Base-by-base conservation (phyloP, 2,113 vertebrate species). In the Octodon degus region DNA sequence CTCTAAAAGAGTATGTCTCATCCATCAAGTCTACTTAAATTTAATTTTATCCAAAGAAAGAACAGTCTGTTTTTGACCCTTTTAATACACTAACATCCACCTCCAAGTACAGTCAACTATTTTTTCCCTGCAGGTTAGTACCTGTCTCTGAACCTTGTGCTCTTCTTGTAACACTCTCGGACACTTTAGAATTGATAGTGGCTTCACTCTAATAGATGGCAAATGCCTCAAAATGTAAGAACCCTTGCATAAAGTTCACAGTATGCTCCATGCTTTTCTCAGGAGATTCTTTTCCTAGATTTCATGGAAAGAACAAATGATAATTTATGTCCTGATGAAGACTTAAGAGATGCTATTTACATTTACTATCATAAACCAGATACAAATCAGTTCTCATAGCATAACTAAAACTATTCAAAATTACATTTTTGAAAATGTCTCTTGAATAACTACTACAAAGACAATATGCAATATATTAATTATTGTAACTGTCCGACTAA, bases 1-100 rank as follows among this genome's bases (percentile, higher is more conserved):
- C 30, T 70, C 20, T 76, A 43, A 32, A 20, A 96, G 10, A 79
- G 37, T 50, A 10, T 20, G 30, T 85, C 53, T 84, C 37, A 79
- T 77, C 4, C n/a, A 58, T 83, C 53, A 90, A 55, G 5, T 47
- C 5, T 65, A 40, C 7, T 93, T 86, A 80, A 80, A 40, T 4
- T 86, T 91, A 90, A 93, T 87, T 90, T 3, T 47, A 25, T 40
- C 34, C 74, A 34, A 95, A 94, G 24, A 24, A 80, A 80, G 14
- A 84, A 6, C 12, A 30, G 0, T 34, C 53, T 83, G 2, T 8
- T n/a, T 81, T 84, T 70, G 13, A 76, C 11, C 17, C 37, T 76
- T 84, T 80, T 34, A 81, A 81, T 13, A 32, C 47, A 43, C 32
- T 84, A 60, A 86, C 3, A 5, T 34, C 7, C 5, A 40, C 8